These are phyloP conservation scores for Netelia inedita DNA, from an alignment of 2,888 invertebrate genomes.

Conservation along the genomic window DNA sequence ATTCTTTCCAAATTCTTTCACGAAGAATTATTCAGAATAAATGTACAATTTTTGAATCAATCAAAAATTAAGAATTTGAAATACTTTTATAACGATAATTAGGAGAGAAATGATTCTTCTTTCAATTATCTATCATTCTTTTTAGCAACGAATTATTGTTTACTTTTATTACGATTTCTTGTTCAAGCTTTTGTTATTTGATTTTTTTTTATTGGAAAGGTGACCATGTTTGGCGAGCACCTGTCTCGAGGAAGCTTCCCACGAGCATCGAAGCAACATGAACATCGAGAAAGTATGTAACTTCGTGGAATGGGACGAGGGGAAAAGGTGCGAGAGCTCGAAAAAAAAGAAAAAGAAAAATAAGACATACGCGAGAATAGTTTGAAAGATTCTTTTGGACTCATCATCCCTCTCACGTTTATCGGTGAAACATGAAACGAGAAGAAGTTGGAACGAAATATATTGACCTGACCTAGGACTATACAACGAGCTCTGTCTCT, in stretches of 20 bases:
- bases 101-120: neutral
- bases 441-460: conserved; percentile 57
- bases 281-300: conserved; percentile 55
- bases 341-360: conserved; percentile 10
- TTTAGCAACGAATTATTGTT: neutral
- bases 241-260: conserved; percentile 38
- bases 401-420: conserved; percentile 66
- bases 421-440: conserved; percentile 60
- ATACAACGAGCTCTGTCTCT: conserved; percentile 23
- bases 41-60: neutral
- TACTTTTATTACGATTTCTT: neutral
- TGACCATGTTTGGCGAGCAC: neutral
- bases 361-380: neutral
- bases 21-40: too few relatives aligned
- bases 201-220: neutral
- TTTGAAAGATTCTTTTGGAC: conserved; percentile 43
- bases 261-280: conserved; percentile 56
- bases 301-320: conserved; percentile 6
- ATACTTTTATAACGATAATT: too few relatives aligned
- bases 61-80: neutral
- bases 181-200: neutral
- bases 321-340: conserved; percentile 3
- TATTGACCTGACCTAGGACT: conserved; percentile 59
- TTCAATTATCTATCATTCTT: neutral
- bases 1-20: too few relatives aligned